phyloP scores from a whole-genome alignment of 2,797 vertebrate species.

The Lindbergichthys nudifrons region DNA sequence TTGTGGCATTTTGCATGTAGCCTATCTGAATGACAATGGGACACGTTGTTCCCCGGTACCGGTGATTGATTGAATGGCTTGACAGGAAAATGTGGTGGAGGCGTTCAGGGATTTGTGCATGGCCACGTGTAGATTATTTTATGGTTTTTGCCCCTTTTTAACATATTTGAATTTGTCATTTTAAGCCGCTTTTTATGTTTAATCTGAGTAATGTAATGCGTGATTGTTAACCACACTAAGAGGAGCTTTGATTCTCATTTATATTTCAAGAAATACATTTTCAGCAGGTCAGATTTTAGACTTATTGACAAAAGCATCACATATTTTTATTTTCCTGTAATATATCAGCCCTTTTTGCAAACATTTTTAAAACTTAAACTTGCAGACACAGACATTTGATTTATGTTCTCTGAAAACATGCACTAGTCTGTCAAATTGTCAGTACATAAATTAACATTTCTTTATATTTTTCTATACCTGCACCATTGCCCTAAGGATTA shows the following conservation, averaged over 20 bases:
- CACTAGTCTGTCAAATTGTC: neutral
- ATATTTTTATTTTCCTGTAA: neutral
- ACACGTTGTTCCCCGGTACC: conserved; percentile 75
- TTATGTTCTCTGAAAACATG: neutral
- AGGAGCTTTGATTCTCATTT: conserved; percentile 24
- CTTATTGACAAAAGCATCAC: conserved; percentile 11
- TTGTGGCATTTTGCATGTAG: conserved; percentile 70
- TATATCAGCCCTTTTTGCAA: conserved; percentile 16
- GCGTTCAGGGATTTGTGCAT: conserved; percentile 54
- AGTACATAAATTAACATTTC: neutral
- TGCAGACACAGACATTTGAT: neutral
- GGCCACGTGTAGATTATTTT: conserved; percentile 43
- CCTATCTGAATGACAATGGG: conserved; percentile 79
- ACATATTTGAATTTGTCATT: conserved; percentile 36
- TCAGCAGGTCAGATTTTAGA: neutral
- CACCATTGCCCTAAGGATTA: neutral
- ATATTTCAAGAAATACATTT: conserved; percentile 8
- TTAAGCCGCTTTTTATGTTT: conserved; percentile 3
- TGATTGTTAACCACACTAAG: conserved; percentile 29
- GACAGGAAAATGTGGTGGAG: conserved; percentile 56
- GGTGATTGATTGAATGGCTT: conserved; percentile 71
- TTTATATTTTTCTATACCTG: neutral
- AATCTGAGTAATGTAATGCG: conserved; percentile 25
- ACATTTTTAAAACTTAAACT: neutral
- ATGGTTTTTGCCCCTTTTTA: conserved; percentile 32